Conservation (phyloP, 2,888 invertebrate genomes). For the Callyntrura guangdongensis region DNA sequence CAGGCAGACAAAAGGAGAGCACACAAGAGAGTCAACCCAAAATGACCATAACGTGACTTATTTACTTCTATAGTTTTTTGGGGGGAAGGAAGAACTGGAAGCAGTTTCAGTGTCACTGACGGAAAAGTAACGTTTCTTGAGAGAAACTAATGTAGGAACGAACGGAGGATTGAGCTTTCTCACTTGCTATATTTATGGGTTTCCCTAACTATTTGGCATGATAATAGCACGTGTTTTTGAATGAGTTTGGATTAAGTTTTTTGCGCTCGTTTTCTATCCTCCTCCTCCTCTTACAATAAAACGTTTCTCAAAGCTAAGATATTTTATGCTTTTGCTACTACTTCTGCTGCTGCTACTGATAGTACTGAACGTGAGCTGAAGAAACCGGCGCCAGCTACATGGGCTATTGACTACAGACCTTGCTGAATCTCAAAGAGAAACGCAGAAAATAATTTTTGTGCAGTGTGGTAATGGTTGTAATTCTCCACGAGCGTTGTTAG, state of each 20-base stretch:
- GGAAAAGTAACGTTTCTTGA: conserved; percentile 17
- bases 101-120: conserved; percentile 33
- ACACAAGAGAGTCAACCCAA: conserved; percentile 38
- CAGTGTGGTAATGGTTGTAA: neutral
- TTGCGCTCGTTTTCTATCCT: neutral
- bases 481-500: neutral
- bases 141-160: conserved; percentile 11
- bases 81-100: conserved; percentile 11
- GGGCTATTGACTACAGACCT: conserved; percentile 48
- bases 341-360: neutral
- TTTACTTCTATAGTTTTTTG: conserved; percentile 68
- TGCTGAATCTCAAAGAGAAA: neutral
- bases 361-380: neutral
- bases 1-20: neutral
- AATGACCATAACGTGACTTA: conserved; percentile 71
- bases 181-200: conserved; percentile 60
- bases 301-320: neutral
- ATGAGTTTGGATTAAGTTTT: conserved; percentile 57
- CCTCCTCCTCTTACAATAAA: neutral
- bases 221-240: conserved; percentile 71
- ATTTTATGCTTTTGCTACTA: neutral
- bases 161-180: conserved; percentile 28
- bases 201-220: conserved; percentile 68
- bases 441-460: neutral
- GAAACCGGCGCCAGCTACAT: conserved; percentile 62